Base-by-base conservation (phyloP, 2,888 invertebrate species). In the Petrolisthes cinctipes region DNA sequence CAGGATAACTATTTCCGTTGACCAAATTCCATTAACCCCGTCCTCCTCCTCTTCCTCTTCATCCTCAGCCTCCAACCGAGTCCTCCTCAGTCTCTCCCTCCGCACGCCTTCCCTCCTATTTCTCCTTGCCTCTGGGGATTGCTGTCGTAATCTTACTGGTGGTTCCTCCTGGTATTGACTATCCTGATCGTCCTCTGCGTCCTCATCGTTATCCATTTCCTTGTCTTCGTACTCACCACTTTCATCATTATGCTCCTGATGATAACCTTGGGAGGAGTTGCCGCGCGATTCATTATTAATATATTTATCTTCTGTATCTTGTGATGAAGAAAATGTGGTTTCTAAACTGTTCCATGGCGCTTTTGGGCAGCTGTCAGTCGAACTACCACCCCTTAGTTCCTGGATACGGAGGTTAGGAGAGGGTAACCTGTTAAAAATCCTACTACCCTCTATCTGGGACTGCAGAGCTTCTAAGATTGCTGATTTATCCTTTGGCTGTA, bases 301-400 rank as follows among this genome's bases (percentile, higher is more conserved):
- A 7, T 66, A 78, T 61, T 82, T 82, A 4, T 86, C 86, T 20
- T 86, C 86, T 4, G 51, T 79, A 51, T 86, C 86, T 23, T 83
- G 83, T 17, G 86, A 86, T 37, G 76, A 73, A 3, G 86, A 85
- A 9, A 71, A 37, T 17, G 73, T 86, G 51, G 86, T 86, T 51
- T 86, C 86, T 11, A 86, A 53, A 54, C 86, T 86, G 79, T 86
- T 86, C 79, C 82, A 86, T 9, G 86, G 86, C 6, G 61, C 86
- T 20, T 71, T 76, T 17, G 86, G 86, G n/a, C 82, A 83, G 79
- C 86, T 86, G 0, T 86, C 86, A 4, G 71, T 79, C n/a, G 86
- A 86, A 51, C 71, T 86, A 14, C 54, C 68, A 9, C 78, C 71
- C n/a, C 56, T 57, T 71, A 86, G 56, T 4, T 86, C 71, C n/a